phyloP scores from a whole-genome alignment of 1,140 invertebrate genomes.

The Propsilocerus akamusi region DNA sequence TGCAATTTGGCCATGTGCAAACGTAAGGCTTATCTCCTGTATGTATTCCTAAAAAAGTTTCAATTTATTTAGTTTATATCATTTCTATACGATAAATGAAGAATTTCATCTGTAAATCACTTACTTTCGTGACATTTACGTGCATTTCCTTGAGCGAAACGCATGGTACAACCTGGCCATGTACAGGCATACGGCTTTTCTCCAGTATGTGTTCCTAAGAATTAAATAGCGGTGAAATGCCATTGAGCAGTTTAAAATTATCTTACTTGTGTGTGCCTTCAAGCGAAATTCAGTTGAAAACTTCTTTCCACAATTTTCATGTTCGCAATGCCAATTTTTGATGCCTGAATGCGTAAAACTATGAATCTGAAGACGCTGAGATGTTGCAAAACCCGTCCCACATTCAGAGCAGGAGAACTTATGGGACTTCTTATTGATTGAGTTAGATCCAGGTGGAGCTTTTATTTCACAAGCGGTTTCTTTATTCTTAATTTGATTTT shows the following conservation, averaged over 20 bases:
- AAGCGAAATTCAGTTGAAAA: background rate
- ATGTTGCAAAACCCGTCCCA: slow-evolving; percentile 4
- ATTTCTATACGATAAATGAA: too few relatives aligned
- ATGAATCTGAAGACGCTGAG: slow-evolving; percentile 2
- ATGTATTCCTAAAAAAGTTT: too few relatives aligned
- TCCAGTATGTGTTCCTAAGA: slow-evolving; percentile 5
- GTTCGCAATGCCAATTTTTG: slow-evolving; percentile 1
- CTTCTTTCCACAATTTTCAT: background rate
- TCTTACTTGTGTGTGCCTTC: slow-evolving; percentile 3
- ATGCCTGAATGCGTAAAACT: slow-evolving; percentile 2
- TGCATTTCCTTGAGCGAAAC: slow-evolving; percentile 5
- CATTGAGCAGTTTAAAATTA: background rate
- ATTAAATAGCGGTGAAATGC: slow-evolving; percentile 1
- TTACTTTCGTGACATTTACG: slow-evolving; percentile 6
- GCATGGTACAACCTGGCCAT: background rate
- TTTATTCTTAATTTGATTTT: background rate
- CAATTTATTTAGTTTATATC: too few relatives aligned
- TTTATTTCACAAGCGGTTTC: background rate
- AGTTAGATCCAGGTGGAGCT: background rate
- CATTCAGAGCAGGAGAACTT: background rate
- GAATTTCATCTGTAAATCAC: too few relatives aligned
- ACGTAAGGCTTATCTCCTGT: slow-evolving; percentile 8
- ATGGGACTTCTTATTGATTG: background rate
- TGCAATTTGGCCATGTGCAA: slow-evolving; percentile 6
- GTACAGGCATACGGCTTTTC: slow-evolving; percentile 5